Conservation (phyloP, 2,888 invertebrate genomes). For the Deilephila elpenor region DNA sequence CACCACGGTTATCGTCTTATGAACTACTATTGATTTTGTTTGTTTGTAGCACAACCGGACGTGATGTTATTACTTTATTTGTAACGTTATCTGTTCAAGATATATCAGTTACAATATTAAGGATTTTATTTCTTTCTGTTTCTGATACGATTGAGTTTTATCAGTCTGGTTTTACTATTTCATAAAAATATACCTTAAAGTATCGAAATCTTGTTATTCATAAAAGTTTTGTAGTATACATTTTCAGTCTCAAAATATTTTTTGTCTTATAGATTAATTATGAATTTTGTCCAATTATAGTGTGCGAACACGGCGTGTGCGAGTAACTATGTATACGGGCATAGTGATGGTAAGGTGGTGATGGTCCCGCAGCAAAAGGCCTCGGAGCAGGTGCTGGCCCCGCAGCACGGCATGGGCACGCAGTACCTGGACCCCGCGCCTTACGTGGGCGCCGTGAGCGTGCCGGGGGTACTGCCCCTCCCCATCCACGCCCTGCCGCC, state of each 20-base stretch:
- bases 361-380: slow-evolving; percentile 48
- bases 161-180: background rate
- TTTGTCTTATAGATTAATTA: too few species aligned
- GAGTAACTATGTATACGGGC: slow-evolving; percentile 30
- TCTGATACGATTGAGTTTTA: background rate
- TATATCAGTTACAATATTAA: too few species aligned
- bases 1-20: too few species aligned
- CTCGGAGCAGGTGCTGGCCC: slow-evolving; percentile 55
- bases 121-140: too few species aligned
- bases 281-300: slow-evolving; percentile 2
- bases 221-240: background rate
- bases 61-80: too few species aligned
- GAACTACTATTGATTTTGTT: too few species aligned
- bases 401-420: slow-evolving; percentile 70
- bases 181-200: background rate
- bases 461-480: slow-evolving; percentile 56
- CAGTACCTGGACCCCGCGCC: slow-evolving; percentile 71
- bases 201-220: background rate
- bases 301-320: background rate
- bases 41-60: too few species aligned
- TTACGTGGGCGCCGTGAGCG: slow-evolving; percentile 58
- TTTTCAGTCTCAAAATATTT: background rate
- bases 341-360: slow-evolving; percentile 41
- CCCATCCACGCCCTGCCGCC: slow-evolving; percentile 56
- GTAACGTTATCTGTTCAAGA: too few species aligned